A percentile compares a stretch with the other conserved stretches of the same genome.
Evolutionary conservation across 2,888 invertebrate species (phyloP).

Genomic region (Ommatoiulus sabulosus): DNA sequence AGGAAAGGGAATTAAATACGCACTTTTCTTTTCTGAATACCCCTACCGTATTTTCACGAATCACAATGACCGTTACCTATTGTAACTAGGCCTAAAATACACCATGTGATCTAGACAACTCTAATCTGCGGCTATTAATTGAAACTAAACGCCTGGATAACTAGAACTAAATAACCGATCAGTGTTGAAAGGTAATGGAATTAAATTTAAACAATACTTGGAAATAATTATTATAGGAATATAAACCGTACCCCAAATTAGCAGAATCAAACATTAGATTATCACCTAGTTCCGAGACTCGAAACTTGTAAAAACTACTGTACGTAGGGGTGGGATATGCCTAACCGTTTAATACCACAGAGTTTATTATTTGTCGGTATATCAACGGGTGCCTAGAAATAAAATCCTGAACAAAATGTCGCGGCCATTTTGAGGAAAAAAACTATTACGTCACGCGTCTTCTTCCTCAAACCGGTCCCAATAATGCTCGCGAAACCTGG

Average conservation of each 20-base stretch:
- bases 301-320: not conserved
- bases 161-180: not conserved
- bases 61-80: not conserved
- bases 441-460: not conserved
- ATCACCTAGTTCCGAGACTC: not conserved
- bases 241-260: not conserved
- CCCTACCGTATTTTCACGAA: no score
- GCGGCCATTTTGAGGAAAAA: not conserved
- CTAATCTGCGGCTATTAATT: not conserved
- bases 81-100: not conserved
- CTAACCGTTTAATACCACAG: not conserved
- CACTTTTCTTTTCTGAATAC: not conserved
- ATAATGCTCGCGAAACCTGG: not conserved
- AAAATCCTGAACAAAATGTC: not conserved
- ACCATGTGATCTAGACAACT: not conserved
- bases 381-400: not conserved
- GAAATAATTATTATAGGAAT: not conserved
- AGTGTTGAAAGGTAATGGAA: not conserved
- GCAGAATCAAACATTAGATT: not conserved
- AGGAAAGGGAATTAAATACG: no score
- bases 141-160: not conserved
- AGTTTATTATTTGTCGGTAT: not conserved
- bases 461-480: constrained; percentile 7
- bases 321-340: not conserved
- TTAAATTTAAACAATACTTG: not conserved